Evolutionary conservation across 2,888 invertebrate species (phyloP).

Genomic region (Yponomeuta sedellus): DNA sequence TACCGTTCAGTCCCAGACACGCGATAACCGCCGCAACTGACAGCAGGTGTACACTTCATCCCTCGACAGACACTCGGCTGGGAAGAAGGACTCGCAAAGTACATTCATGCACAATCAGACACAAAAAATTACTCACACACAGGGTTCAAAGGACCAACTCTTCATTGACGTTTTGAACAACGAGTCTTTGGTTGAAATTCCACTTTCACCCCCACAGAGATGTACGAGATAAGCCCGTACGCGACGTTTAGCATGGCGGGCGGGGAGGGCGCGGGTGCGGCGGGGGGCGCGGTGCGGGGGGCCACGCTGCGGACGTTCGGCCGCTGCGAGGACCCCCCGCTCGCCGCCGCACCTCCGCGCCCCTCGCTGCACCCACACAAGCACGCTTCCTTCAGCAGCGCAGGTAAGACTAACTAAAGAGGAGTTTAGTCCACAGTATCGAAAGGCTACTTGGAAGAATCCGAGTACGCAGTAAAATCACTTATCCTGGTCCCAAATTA

Average conservation of each 20-base stretch:
- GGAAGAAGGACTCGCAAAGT: constrained; percentile 70
- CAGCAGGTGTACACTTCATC: constrained; percentile 88
- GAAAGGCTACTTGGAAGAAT: background rate
- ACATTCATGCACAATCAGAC: background rate
- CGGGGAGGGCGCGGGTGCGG: constrained; percentile 35
- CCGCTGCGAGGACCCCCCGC: constrained; percentile 72
- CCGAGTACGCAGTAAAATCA: too few relatives aligned
- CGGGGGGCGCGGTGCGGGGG: constrained; percentile 38
- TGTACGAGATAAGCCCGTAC: constrained; percentile 89
- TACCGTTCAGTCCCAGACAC: constrained; percentile 51
- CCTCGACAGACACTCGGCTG: constrained; percentile 80
- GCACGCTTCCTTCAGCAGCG: constrained; percentile 38
- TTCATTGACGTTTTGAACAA: too few relatives aligned
- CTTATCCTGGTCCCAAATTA: too few relatives aligned
- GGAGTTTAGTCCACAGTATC: background rate
- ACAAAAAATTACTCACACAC: too few relatives aligned
- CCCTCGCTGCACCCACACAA: constrained; percentile 39
- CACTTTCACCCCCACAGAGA: constrained; percentile 66
- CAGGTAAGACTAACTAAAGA: background rate
- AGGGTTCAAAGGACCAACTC: too few relatives aligned
- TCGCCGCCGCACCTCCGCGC: constrained; percentile 50
- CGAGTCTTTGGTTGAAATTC: too few relatives aligned
- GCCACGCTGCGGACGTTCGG: constrained; percentile 85
- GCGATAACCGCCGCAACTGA: constrained; percentile 83
- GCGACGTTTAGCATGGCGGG: constrained; percentile 82